Conservation (phyloP, 2,888 invertebrate genomes). For the Drosophila antonietae region DNA sequence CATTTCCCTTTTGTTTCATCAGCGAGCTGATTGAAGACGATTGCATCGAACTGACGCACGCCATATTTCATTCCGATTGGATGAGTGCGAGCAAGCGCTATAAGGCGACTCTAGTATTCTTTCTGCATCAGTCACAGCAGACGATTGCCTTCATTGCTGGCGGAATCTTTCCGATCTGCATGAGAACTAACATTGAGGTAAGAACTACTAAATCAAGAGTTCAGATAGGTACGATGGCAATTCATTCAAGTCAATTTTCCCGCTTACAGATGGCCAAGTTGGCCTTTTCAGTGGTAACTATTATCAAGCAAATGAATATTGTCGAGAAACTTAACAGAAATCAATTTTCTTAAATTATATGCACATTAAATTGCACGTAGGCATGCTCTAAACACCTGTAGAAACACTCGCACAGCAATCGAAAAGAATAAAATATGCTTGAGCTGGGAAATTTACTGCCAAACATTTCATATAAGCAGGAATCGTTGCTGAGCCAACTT, state of each 20-base stretch:
- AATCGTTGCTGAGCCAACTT: slow-evolving; percentile 21
- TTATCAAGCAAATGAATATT: slow-evolving; percentile 53
- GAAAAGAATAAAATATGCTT: slow-evolving; percentile 8
- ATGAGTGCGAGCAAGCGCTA: slow-evolving; percentile 37
- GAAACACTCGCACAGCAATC: not conserved
- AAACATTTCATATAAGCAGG: slow-evolving; percentile 21
- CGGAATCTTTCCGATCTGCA: slow-evolving; percentile 44
- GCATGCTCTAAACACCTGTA: not conserved
- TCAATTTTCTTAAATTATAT: not conserved
- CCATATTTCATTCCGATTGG: slow-evolving; percentile 59
- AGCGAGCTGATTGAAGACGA: slow-evolving; percentile 47
- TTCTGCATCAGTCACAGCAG: slow-evolving; percentile 39
- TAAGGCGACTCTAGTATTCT: slow-evolving; percentile 36
- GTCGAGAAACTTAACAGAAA: slow-evolving; percentile 35
- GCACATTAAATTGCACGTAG: not conserved
- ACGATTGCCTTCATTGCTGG: slow-evolving; percentile 45
- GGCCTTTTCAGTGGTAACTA: slow-evolving; percentile 58
- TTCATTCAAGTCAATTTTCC: not conserved
- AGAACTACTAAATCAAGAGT: not conserved
- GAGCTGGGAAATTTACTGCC: slow-evolving; percentile 42
- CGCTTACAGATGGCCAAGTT: slow-evolving; percentile 51
- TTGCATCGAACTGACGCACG: slow-evolving; percentile 16
- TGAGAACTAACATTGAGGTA: slow-evolving; percentile 51
- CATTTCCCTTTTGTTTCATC: slow-evolving; percentile 58
- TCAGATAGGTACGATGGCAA: not conserved